Evolutionary conservation across 2,888 invertebrate genomes (phyloP).

Genomic region (Trissolcus brochymenae): DNA sequence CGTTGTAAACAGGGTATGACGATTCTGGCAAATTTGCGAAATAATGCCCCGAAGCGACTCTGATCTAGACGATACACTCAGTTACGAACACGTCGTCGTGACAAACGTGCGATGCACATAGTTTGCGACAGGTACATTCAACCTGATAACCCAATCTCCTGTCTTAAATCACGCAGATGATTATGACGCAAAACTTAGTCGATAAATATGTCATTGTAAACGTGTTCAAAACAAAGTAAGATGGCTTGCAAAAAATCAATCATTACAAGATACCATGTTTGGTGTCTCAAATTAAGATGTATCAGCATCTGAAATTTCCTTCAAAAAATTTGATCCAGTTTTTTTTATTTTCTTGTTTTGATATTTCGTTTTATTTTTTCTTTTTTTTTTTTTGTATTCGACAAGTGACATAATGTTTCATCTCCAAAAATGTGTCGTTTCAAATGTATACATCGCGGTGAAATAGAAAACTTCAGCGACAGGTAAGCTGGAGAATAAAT

Average conservation of each 20-base stretch:
- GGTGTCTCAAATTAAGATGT: no score
- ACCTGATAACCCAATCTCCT: conserved; percentile 3
- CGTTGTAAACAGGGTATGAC: conserved; percentile 37
- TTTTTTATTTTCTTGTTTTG: no score
- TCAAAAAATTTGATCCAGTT: not conserved
- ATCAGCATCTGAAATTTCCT: not conserved
- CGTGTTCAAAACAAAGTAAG: not conserved
- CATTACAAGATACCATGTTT: no score
- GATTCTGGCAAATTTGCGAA: conserved; percentile 33
- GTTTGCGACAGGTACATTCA: conserved; percentile 18
- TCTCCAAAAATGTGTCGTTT: not conserved
- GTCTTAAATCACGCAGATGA: not conserved
- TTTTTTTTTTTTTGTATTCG: no score
- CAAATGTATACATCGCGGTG: no score
- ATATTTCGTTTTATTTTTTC: no score
- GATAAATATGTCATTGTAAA: not conserved
- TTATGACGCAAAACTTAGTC: not conserved
- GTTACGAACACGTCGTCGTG: conserved; percentile 19
- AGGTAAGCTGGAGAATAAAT: not conserved
- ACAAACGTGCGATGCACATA: conserved; percentile 30
- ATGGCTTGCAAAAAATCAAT: not conserved
- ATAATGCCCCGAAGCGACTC: conserved; percentile 19
- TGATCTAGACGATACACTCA: conserved; percentile 6
- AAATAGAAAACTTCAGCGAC: no score
- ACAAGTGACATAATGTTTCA: not conserved